These are phyloP conservation scores for Tholera decimalis DNA, from an alignment of 2,888 invertebrate species.

Conservation along the genomic window DNA sequence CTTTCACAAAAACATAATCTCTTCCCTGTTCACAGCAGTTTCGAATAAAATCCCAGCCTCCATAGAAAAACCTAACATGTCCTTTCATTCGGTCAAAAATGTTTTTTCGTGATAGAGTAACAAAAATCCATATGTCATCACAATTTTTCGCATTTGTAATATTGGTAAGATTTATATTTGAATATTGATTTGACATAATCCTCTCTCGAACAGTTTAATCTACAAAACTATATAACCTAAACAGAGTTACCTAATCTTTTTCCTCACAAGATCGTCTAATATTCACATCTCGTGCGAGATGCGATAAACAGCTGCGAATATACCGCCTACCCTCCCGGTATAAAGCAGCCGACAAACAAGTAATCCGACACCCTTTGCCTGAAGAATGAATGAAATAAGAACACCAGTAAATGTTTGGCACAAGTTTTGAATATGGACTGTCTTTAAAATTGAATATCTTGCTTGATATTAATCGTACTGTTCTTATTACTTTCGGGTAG, in stretches of 20 bases:
- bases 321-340: constrained; percentile 8
- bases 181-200: too few species aligned
- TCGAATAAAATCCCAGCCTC: too few species aligned
- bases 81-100: too few species aligned
- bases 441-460: background rate
- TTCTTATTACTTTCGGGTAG: too few species aligned
- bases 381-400: constrained; percentile 28
- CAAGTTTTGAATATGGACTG: background rate
- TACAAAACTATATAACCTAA: background rate
- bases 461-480: background rate
- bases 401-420: constrained; percentile 11
- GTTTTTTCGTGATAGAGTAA: too few species aligned
- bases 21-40: too few species aligned
- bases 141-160: too few species aligned
- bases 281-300: constrained; percentile 24
- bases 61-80: too few species aligned
- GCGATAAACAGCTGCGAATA: constrained; percentile 38
- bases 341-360: constrained; percentile 22
- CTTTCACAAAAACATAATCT: too few species aligned
- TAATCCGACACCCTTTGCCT: constrained; percentile 6
- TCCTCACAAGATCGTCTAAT: constrained; percentile 1
- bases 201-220: background rate
- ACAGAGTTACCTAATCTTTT: constrained; percentile 5
- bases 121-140: too few species aligned
- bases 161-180: too few species aligned